Base-by-base conservation (phyloP, 2,797 vertebrate genomes). In the Siniperca scherzeri region DNA sequence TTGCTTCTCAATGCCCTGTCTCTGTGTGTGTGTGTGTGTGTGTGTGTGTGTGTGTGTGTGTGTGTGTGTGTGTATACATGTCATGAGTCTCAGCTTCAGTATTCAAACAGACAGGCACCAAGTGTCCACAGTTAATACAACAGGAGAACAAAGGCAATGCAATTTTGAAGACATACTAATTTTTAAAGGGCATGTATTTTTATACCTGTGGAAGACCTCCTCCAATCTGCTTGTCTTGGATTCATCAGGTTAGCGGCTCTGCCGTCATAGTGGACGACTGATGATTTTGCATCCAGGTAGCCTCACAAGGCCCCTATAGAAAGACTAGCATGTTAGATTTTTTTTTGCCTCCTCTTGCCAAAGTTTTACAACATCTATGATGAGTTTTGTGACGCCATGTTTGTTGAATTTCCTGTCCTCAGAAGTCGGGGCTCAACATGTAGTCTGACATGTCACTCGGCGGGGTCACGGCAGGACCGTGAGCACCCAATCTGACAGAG, bases 141-240 rank as follows among this genome's bases (percentile, higher is more conserved):
- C 19, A 46, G 9, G 69, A 85, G 81, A 88, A 80, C 71, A 88
- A 88, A 86, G 72, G 46, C 53, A 1, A 22, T 82, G 82, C 50
- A 4, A 25, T 73, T 78, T 55, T n/a, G 66, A 62, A 67, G 64
- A 60, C 19, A 17, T 27, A 0, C 9, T 64, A n/a, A 3, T 56
- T 76, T 78, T 30, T 83, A 50, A 73, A 78, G 82, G 81, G 56
- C 81, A 88, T 93, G 86, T 86, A 79, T 91, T 90, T 92, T 79
- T 91, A 91, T 25, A 79, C 79, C 8, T 30, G 67, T 42, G 86
- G 90, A 80, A 53, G 78, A 77, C 73, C 91, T 11, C 90, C 87
- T 64, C 87, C 83, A 0, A 55, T 79, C 87, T 73, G 78, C 77
- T 71, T 78, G 27, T 70, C 88, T 22, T 56, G 90, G 87, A 71